Base-by-base conservation (phyloP, 2,888 invertebrate species). In the Pilophorus perplexus region DNA sequence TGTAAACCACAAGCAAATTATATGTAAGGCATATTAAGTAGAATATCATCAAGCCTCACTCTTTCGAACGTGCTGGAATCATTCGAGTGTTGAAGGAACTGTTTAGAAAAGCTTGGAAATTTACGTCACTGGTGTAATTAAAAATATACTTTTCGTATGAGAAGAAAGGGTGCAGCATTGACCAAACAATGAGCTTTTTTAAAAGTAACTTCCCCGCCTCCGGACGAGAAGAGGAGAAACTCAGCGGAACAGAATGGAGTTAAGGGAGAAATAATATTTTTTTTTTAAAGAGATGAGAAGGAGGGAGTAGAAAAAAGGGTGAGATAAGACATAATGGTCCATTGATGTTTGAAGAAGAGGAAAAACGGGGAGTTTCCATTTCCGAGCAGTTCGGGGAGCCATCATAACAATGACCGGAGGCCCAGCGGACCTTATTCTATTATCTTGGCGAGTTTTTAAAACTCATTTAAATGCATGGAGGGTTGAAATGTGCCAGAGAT, bases 391-490 rank as follows among this genome's bases (percentile, higher is more conserved):
- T 22, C 23, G n/a, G 23, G n/a, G 5, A 14, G 22, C 16, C 33
- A 33, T 28, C 52, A 28, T 18, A n/a, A 52, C 28, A 52, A 52
- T 52, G 28, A 27, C 33, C 52, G 28, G 18, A 50, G 25, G 25
- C 25, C 28, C 46, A 22, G 25, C 23, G 23, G 46, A 25, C 23
- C 46, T 46, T 46, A 46, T 46, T 46, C 46, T 46, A 46, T 46
- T 46, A 46, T 46, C 46, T 46, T 22, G 46, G 46, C 46, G 46
- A 46, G 46, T 46, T 46, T 46, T 46, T 46, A 23, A 46, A 46
- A 46, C 46, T 46, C 46, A 46, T 46, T 46, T 46, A 46, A 46
- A 46, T 46, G 46, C 46, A 46, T 46, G 46, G 46, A 23, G 46
- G 23, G 12, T 22, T 4, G 12, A 42, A 2, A 22, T n/a, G n/a